Base-by-base conservation (phyloP, 2,888 invertebrate species). In the Zeuzera pyrina region DNA sequence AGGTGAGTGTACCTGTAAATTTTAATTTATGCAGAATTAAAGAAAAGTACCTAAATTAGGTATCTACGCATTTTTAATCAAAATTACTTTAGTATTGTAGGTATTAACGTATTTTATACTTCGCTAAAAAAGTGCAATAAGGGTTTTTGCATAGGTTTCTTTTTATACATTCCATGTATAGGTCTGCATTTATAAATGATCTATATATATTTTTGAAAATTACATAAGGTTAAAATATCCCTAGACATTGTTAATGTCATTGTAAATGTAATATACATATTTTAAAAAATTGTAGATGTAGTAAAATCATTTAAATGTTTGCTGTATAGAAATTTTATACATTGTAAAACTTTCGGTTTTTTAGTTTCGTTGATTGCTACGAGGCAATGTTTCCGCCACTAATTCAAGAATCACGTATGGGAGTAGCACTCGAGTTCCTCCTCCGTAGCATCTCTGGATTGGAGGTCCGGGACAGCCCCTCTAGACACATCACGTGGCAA, bases 341-440 rank as follows among this genome's bases (percentile, higher is more conserved):
- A n/a, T n/a, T n/a, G n/a, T n/a, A n/a, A n/a, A n/a, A n/a, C n/a
- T n/a, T n/a, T n/a, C n/a, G n/a, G n/a, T n/a, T n/a, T n/a, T n/a
- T n/a, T n/a, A 94, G 94, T 65, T 89, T 94, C 57, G 89, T 92
- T 41, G 87, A 88, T 41, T 95, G 95, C 68, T 95, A 94, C 66
- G 88, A 90, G 55, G 87, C 89, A 7, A 89, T 89, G 57, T 93
- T 91, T 62, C 86, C 88, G 7, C 59, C 84, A 15, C 60, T 91
- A 27, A 69, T 83, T 8, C 67, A 89, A n/a, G 87, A 88, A 49
- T 14, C 50, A 0, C 87, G 87, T 2, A 86, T 73, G 36, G 95
- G 95, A 3, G 95, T 96, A 10, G 91, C 95, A 1, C 69, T 98
- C 34, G 98, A 98, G 64, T 92, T 97, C 73, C 78, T 98, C 33